Conservation (phyloP, 2,113 vertebrate species). For the Bujurquina vittata region DNA sequence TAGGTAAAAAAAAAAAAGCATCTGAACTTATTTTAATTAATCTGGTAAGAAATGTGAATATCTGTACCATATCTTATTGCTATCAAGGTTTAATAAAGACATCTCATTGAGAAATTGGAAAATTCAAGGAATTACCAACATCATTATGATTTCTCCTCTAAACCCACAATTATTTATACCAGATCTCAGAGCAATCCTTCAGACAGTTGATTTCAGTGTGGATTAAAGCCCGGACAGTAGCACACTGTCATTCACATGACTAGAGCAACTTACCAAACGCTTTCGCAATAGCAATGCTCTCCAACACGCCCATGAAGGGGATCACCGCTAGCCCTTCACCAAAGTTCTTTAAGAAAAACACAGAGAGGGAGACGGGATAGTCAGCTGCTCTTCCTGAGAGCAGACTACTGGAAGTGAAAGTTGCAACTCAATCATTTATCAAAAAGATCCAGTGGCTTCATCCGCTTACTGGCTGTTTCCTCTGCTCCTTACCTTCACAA, state of each 20-base stretch:
- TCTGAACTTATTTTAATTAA: not conserved
- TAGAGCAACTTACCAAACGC: slow-evolving; percentile 87
- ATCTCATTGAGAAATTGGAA: not conserved
- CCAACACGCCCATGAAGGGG: slow-evolving; percentile 92
- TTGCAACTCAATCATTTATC: not conserved
- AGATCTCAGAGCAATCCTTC: not conserved
- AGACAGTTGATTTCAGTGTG: not conserved
- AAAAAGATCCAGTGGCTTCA: not conserved
- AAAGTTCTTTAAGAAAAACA: slow-evolving; percentile 81
- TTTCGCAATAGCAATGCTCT: slow-evolving; percentile 93
- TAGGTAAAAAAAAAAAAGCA: no score
- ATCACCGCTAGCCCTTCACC: slow-evolving; percentile 89
- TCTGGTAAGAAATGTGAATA: not conserved
- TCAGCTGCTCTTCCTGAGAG: not conserved
- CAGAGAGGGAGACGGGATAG: not conserved
- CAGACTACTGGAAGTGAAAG: slow-evolving; percentile 21
- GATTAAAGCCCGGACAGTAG: not conserved
- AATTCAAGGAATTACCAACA: not conserved
- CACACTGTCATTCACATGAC: not conserved
- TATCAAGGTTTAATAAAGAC: fast-evolving
- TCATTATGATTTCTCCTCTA: not conserved
- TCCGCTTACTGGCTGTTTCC: not conserved
- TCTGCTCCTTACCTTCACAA: slow-evolving; percentile 81
- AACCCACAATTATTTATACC: not conserved
- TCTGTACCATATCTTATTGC: not conserved